phyloP scores from a whole-genome alignment of 2,113 vertebrate genomes.

The Henicopernis longicauda region DNA sequence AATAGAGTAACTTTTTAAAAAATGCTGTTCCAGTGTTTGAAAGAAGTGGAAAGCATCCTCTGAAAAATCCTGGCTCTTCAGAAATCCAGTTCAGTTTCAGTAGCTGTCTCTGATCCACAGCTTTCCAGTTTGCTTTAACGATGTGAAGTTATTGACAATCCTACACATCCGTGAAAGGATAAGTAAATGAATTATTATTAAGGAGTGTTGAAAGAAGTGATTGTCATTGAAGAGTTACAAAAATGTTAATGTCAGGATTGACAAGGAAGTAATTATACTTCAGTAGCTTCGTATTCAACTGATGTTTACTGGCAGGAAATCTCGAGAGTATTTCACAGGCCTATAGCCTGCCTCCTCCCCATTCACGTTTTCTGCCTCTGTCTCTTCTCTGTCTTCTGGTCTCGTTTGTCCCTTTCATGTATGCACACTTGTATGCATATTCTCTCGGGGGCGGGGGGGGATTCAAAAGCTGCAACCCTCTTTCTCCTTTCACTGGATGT shows the following conservation, averaged over 20 bases:
- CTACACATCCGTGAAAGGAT: neutral
- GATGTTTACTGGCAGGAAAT: slow-evolving; percentile 49
- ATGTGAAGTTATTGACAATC: slow-evolving; percentile 27
- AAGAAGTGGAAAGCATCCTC: neutral
- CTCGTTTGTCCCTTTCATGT: neutral
- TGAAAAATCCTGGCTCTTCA: neutral
- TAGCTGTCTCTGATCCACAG: neutral
- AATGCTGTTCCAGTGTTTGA: neutral
- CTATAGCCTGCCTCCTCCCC: neutral
- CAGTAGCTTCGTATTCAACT: slow-evolving; percentile 25
- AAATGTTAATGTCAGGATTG: slow-evolving; percentile 57
- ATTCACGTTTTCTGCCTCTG: neutral
- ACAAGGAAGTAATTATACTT: slow-evolving; percentile 56
- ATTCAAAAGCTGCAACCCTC: neutral
- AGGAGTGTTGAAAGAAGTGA: slow-evolving; percentile 53
- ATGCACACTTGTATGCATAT: neutral
- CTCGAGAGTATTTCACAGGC: neutral
- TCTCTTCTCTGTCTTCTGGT: neutral
- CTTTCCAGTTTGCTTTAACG: neutral
- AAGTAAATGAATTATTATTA: slow-evolving; percentile 66
- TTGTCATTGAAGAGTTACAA: slow-evolving; percentile 48
- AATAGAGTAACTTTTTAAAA: neutral
- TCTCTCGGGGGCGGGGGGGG: neutral
- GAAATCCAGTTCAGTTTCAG: neutral
- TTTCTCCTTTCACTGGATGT: neutral